Conservation (phyloP, 2,888 invertebrate genomes). For the Stramonita haemastoma region DNA sequence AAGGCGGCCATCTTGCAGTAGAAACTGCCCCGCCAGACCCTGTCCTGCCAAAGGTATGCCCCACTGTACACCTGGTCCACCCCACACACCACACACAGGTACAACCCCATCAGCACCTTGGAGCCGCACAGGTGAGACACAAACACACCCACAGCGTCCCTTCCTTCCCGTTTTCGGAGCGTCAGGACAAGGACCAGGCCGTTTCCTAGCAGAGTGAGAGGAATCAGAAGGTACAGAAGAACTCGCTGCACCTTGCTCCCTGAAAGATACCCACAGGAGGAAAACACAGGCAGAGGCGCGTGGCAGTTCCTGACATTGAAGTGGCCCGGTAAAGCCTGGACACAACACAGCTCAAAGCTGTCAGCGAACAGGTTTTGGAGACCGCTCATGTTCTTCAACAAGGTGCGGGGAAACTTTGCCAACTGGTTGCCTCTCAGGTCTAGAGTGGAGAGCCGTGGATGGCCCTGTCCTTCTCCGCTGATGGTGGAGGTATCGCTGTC, state of each 20-base stretch:
- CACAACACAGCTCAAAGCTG: background rate
- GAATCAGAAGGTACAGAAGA: background rate
- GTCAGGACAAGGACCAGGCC: background rate
- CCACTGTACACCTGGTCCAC: conserved; percentile 56
- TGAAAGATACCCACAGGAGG: background rate
- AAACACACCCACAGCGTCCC: background rate
- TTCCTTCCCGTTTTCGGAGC: background rate
- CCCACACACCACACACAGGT: conserved; percentile 54
- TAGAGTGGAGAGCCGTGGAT: background rate
- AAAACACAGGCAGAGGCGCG: background rate
- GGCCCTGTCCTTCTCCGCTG: background rate
- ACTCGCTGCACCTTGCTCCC: background rate
- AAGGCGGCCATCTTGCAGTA: conserved; percentile 56
- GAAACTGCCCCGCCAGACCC: conserved; percentile 53
- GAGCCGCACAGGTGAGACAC: conserved; percentile 44
- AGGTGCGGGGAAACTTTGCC: background rate
- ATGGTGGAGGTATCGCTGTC: background rate
- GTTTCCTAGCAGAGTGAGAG: background rate
- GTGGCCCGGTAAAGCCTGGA: background rate
- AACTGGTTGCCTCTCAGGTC: background rate
- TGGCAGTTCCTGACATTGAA: background rate
- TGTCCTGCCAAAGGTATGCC: conserved; percentile 56
- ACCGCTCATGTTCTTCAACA: background rate
- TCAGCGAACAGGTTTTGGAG: background rate
- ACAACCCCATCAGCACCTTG: conserved; percentile 54